These are phyloP conservation scores for Cremastinae sp. DNA, from an alignment of 2,888 invertebrate species.

Conservation along the genomic window DNA sequence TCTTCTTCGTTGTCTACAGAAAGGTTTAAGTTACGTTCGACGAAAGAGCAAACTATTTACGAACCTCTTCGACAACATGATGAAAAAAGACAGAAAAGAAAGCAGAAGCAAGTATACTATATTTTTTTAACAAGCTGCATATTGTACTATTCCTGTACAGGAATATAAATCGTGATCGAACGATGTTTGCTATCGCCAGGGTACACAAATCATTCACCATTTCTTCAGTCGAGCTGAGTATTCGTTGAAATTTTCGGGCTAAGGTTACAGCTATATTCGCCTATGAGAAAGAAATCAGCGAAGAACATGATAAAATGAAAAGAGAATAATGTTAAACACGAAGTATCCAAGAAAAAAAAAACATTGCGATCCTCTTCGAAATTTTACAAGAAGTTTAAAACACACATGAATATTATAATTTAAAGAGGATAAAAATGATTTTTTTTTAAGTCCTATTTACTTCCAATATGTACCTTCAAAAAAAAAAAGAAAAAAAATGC, in stretches of 20 bases:
- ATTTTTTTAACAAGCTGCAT: slow-evolving; percentile 54
- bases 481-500: neutral
- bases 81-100: slow-evolving; percentile 19
- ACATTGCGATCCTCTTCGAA: neutral
- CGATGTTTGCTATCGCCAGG: slow-evolving; percentile 25
- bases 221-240: neutral
- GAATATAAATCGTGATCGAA: slow-evolving; percentile 19
- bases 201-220: slow-evolving; percentile 13
- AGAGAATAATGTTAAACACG: slow-evolving; percentile 10
- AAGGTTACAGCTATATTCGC: neutral
- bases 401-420: too few relatives aligned
- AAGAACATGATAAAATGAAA: neutral
- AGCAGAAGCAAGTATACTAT: slow-evolving; percentile 42
- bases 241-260: slow-evolving; percentile 7
- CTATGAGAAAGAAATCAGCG: slow-evolving; percentile 3
- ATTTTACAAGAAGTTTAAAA: neutral
- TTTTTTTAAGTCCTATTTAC: neutral
- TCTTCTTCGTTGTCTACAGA: slow-evolving; percentile 20
- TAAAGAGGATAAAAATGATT: too few relatives aligned
- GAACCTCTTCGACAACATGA: slow-evolving; percentile 25
- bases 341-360: neutral
- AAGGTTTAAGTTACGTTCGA: slow-evolving; percentile 40
- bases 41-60: slow-evolving; percentile 29
- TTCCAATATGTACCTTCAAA: neutral
- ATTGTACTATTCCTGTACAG: slow-evolving; percentile 19